These are phyloP conservation scores for Sardinella longiceps DNA, from an alignment of 2,797 vertebrate genomes.

Conservation along the genomic window DNA sequence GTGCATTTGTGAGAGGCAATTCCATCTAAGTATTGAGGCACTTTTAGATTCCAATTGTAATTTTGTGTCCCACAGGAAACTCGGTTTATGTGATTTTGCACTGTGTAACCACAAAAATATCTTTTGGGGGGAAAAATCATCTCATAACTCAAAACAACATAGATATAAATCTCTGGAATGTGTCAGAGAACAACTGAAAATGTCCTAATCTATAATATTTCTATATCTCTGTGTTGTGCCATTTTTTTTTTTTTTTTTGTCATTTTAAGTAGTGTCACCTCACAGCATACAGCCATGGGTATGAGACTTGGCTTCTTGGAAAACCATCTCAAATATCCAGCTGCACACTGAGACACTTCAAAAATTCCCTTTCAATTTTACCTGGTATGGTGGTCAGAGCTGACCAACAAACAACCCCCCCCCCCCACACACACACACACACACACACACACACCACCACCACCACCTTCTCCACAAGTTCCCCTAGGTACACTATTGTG, in stretches of 20 bases:
- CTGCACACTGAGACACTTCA: slow-evolving; percentile 11
- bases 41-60: neutral
- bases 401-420: slow-evolving; percentile 31
- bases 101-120: neutral
- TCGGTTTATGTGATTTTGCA: neutral
- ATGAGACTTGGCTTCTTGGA: neutral
- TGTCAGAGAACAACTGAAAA: neutral
- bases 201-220: neutral
- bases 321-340: neutral
- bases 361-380: neutral
- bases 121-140: neutral
- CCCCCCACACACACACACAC: slow-evolving; percentile 38
- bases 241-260: neutral
- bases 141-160: neutral
- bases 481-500: slow-evolving; percentile 42
- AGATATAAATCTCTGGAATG: neutral
- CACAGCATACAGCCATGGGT: neutral
- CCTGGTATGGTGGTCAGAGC: slow-evolving; percentile 26
- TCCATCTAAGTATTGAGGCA: neutral
- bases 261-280: neutral
- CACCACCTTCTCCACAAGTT: slow-evolving; percentile 18
- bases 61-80: neutral
- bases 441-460: too few relatives aligned
- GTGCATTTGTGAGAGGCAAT: neutral
- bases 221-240: neutral